These are phyloP conservation scores for Notarius lentiginosus DNA, from an alignment of 2,113 vertebrate genomes.

Conservation along the genomic window DNA sequence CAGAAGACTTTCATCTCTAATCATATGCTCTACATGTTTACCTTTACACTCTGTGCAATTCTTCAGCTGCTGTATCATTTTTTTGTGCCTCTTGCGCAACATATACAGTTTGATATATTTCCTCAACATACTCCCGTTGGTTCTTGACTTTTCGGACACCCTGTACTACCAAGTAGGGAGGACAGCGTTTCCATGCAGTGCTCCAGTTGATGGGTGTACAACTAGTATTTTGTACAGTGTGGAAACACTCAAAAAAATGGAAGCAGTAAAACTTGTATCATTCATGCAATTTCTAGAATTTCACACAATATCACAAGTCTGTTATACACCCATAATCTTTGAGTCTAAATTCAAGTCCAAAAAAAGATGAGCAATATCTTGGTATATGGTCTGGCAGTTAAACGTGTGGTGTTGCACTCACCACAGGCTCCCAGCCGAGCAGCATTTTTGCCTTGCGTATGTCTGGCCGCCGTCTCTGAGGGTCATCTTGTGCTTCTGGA, in stretches of 20 bases:
- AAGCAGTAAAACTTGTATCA: not conserved
- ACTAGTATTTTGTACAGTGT: not conserved
- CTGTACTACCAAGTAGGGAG: not conserved
- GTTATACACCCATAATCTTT: not conserved
- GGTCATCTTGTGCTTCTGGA: slow-evolving; percentile 96
- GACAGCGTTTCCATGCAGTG: not conserved
- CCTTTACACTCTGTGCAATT: not conserved
- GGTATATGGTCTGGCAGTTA: not conserved
- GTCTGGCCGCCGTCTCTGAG: slow-evolving; percentile 93
- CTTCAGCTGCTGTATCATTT: not conserved
- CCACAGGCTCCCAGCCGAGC: slow-evolving; percentile 97
- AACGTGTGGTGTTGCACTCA: slow-evolving; percentile 65
- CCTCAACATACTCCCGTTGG: not conserved
- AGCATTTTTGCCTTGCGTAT: slow-evolving; percentile 93
- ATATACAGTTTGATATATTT: not conserved
- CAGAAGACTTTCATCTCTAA: no score
- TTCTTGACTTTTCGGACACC: not conserved
- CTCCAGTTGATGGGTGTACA: not conserved
- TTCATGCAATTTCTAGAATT: not conserved
- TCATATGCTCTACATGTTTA: not conserved
- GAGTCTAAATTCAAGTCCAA: not conserved
- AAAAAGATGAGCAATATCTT: not conserved
- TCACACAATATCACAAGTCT: not conserved
- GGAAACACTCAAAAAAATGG: not conserved
- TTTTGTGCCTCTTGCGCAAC: not conserved